These are phyloP conservation scores for Datnioides undecimradiatus DNA, from an alignment of 2,113 vertebrate genomes.

Conservation along the genomic window DNA sequence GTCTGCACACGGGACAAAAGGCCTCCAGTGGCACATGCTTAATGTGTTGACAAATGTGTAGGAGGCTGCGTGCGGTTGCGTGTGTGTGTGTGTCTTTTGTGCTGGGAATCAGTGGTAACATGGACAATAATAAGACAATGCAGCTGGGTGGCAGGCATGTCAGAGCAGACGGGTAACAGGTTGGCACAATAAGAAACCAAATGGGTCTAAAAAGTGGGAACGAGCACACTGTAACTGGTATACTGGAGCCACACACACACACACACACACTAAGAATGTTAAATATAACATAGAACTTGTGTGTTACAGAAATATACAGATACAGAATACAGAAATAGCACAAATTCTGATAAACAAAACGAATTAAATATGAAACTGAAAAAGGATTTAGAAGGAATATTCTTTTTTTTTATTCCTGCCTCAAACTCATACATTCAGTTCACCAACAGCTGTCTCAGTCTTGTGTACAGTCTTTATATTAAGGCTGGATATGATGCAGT, in stretches of 20 bases:
- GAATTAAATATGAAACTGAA: too few relatives aligned
- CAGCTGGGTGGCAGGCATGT: conserved; percentile 32
- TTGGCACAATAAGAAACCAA: conserved; percentile 20
- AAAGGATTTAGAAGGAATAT: too few relatives aligned
- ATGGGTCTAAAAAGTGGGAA: not conserved
- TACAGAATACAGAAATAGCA: too few relatives aligned
- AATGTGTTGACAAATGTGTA: conserved; percentile 55
- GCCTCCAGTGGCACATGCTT: conserved; percentile 44
- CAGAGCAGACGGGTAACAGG: conserved; percentile 44
- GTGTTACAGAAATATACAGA: too few relatives aligned
- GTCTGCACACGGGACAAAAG: conserved; percentile 52
- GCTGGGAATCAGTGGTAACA: conserved; percentile 30
- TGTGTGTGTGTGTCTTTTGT: conserved; percentile 37
- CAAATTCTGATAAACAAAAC: too few relatives aligned
- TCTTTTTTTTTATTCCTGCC: too few relatives aligned
- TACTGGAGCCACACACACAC: not conserved
- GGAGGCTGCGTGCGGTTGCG: conserved; percentile 2
- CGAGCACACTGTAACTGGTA: not conserved
- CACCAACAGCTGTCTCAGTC: too few relatives aligned
- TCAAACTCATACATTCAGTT: too few relatives aligned
- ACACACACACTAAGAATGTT: conserved; percentile 8
- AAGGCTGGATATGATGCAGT: not conserved
- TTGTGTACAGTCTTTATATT: not conserved
- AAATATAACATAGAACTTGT: too few relatives aligned
- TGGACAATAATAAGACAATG: conserved; percentile 41